Conservation (phyloP, 2,797 vertebrate species). For the Margarornis squamiger region DNA sequence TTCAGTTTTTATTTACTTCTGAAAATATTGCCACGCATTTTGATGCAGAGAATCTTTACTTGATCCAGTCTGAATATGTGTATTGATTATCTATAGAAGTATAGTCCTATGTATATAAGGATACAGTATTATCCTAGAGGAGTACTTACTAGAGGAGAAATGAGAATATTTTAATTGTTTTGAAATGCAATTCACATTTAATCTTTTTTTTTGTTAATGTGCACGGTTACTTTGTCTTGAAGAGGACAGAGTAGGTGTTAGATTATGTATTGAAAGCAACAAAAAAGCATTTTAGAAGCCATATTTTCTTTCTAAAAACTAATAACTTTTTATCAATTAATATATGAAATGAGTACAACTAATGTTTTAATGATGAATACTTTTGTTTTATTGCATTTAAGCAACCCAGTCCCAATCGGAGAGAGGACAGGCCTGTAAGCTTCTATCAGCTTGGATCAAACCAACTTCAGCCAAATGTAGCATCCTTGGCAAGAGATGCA, state of each 20-base stretch:
- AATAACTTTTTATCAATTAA: not conserved
- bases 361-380: not conserved
- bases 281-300: not conserved
- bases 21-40: not conserved
- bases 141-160: not conserved
- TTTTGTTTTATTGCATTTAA: not conserved
- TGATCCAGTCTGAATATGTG: not conserved
- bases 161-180: not conserved
- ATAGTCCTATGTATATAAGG: not conserved
- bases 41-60: not conserved
- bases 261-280: not conserved
- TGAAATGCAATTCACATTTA: not conserved
- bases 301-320: not conserved
- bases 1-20: not conserved
- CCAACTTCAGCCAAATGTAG: slow-evolving; percentile 75
- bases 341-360: not conserved
- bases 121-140: not conserved
- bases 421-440: slow-evolving; percentile 95
- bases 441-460: slow-evolving; percentile 86
- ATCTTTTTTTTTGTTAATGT: not conserved
- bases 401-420: slow-evolving; percentile 93
- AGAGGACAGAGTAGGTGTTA: not conserved
- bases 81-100: not conserved
- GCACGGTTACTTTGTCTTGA: not conserved
- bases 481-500: slow-evolving; percentile 80